Evolutionary conservation across 2,888 invertebrate genomes (phyloP).

Genomic region (Nephrotoma flavescens): DNA sequence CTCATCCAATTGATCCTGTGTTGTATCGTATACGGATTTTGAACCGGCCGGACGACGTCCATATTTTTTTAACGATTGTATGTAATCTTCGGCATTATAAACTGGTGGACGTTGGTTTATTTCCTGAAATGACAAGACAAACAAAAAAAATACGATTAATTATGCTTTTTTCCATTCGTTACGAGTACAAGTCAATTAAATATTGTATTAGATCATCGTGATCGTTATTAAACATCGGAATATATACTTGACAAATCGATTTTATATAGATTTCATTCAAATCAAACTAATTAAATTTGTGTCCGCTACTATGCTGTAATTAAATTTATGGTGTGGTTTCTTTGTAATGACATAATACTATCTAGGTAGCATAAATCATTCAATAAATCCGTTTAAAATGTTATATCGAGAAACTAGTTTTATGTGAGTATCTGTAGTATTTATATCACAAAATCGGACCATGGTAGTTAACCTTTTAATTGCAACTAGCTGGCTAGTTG

Average conservation of each 20-base stretch:
- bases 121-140: constrained; percentile 36
- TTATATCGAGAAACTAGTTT: no score
- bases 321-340: not conserved
- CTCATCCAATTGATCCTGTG: not conserved
- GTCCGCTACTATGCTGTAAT: not conserved
- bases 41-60: constrained; percentile 32
- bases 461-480: no score
- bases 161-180: not conserved
- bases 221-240: not conserved
- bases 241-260: not conserved
- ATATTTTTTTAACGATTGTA: constrained; percentile 64
- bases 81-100: constrained; percentile 84
- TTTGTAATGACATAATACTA: no score
- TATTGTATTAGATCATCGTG: not conserved
- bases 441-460: no score
- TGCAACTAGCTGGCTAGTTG: no score
- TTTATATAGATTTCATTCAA: not conserved
- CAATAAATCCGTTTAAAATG: no score
- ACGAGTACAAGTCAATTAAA: not conserved
- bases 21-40: constrained; percentile 29
- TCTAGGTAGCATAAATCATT: no score
- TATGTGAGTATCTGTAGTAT: no score
- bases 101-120: constrained; percentile 67
- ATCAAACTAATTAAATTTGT: not conserved
- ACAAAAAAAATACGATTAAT: not conserved